Evolutionary conservation across 2,888 invertebrate species (phyloP).

Genomic region (Ypsolopha scabrella): DNA sequence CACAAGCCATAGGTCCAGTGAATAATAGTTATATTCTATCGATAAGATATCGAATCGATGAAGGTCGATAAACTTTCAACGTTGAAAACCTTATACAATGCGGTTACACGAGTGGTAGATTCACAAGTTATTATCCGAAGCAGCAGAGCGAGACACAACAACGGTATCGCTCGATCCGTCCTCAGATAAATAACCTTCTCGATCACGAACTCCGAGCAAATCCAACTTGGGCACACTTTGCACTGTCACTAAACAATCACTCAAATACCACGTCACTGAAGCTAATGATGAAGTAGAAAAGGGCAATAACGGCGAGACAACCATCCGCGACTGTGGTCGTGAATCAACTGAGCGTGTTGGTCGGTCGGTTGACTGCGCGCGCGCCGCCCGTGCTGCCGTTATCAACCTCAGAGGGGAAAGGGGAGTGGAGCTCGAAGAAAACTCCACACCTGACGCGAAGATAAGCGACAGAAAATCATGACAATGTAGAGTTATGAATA

Average conservation of each 20-base stretch:
- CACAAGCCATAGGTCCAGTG: not conserved
- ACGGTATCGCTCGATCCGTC: conserved; percentile 46
- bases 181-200: conserved; percentile 22
- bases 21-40: not conserved
- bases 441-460: conserved; percentile 53
- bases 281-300: not conserved
- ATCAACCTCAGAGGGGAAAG: conserved; percentile 53
- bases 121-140: conserved; percentile 58
- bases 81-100: not conserved
- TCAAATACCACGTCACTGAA: not conserved
- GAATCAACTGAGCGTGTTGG: conserved; percentile 46
- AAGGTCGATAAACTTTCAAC: conserved; percentile 4
- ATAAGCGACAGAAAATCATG: conserved; percentile 18
- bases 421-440: conserved; percentile 28
- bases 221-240: conserved; percentile 10
- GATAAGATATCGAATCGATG: not conserved
- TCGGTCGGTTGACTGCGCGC: conserved; percentile 33
- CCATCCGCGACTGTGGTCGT: conserved; percentile 27
- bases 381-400: conserved; percentile 49
- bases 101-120: conserved; percentile 48
- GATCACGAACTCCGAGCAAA: conserved; percentile 21
- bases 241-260: conserved; percentile 14
- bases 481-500: not conserved
- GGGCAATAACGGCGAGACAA: conserved; percentile 18
- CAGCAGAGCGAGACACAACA: conserved; percentile 58